Evolutionary conservation across 2,888 invertebrate species (phyloP), one percentile per base, ranked within the genome.

Genomic region (Morinoia aosen): DNA sequence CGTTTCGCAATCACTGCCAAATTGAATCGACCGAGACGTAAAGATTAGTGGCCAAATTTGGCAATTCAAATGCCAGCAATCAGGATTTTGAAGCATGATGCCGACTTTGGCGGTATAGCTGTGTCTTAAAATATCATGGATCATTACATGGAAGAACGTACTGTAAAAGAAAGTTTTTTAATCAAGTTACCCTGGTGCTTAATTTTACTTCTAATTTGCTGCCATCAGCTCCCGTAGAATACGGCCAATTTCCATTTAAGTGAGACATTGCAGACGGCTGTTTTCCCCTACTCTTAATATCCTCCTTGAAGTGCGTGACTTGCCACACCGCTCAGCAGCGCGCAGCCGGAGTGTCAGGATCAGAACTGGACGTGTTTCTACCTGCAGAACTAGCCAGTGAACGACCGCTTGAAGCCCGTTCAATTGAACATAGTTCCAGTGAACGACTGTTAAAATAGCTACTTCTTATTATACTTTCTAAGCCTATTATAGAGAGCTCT

Each of bases 11-110:
- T 93, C 93, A 33, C 57, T 48, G 48, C 48, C 57, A 57, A 93
- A 93, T 93, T 93, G 93, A 93, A 93, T 57, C 57, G 93, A 56
- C 57, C 48, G 33, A 56, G 25, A n/a, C 93, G 56, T 40, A 76
- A 93, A 93, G 57, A 93, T 93, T 90, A 40, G 48, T 40, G 14
- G 12, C 40, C 90, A 40, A 90, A 90, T 90, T 90, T 90, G 90
- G 19, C 40, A 40, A 90, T 40, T 90, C 40, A 90, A 48, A 90
- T 90, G 90, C 48, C 40, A 90, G 90, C 90, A 90, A 90, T 90
- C 40, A 90, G 14, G 90, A 90, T 48, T 90, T 39, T 19, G 90
- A 39, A 76, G 76, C 33, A 33, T 76, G 33, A 76, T 76, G 76
- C 25, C 10, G 76, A 76, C 25, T 61, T 12, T 61, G 76, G 76